Base-by-base conservation (phyloP, 2,888 invertebrate species). In the Stenoptilia bipunctidactyla region DNA sequence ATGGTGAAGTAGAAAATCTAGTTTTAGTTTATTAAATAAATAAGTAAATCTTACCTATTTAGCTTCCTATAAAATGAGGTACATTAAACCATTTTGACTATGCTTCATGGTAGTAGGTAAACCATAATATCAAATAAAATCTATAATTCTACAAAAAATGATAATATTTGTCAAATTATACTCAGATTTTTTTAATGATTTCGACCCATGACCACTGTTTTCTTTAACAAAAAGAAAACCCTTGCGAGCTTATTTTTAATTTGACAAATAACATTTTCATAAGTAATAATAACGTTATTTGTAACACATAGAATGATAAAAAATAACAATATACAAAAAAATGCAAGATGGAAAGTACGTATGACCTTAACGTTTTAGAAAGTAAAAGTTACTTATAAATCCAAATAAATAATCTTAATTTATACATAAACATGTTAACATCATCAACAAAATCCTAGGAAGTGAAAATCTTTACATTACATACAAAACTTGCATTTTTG, bases 41-140 rank as follows among this genome's bases (percentile, higher is more conserved):
- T 62, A 64, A 58, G 60, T 63, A 66, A 67, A 53, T 50, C 75
- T 75, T 79, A 77, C 52, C 56, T 58, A 45, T 49, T 45, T 61
- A 58, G 61, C 64, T 66, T 70, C 65, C 66, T 71, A 67, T 63
- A 71, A 76, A 77, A 82, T 83, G 83, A 83, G 82, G 83, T 83
- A 83, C 71, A 66, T 75, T 69, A 73, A 79, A 79, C 71, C 68
- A 72, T 74, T 79, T 71, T 79, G 80, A 82, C 79, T 80, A 75
- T 65, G 57, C 48, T 61, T 55, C 60, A 64, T 57, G 58, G 53
- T 51, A 63, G 66, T 57, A 55, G 63, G 66, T 57, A 55, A 58
- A 53, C 55, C 61, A 62, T 56, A 52, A n/a, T 46, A 55, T 53
- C 55, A 61, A 40, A 45, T 52, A 48, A n/a, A 38, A 38, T 34